A percentile compares a stretch with the other conserved stretches of the same genome.
phyloP scores from a whole-genome alignment of 2,888 invertebrate species.

The Sthenelais limicola region DNA sequence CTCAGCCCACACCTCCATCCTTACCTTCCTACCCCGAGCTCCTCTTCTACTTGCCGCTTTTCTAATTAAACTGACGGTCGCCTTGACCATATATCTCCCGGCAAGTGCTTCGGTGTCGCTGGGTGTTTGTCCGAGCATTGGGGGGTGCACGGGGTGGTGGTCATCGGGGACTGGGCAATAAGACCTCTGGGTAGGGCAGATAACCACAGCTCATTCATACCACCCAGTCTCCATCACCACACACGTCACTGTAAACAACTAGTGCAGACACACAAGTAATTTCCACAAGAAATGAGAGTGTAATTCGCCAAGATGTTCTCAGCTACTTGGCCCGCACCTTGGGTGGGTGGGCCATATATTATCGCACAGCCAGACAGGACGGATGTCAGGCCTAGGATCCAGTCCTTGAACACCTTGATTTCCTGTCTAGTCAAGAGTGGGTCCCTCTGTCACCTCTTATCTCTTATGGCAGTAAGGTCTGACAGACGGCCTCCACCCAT shows the following conservation, averaged over 20 bases:
- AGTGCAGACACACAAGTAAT: conserved; percentile 35
- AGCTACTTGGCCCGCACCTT: conserved; percentile 1
- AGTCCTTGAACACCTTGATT: no score
- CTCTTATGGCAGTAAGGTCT: no score
- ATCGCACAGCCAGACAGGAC: conserved; percentile 21
- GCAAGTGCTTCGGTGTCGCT: background rate
- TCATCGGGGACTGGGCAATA: conserved; percentile 27
- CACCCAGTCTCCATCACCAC: conserved; percentile 25
- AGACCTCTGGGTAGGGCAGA: conserved; percentile 13
- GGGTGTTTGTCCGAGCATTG: background rate
- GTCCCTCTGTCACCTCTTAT: no score
- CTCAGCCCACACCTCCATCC: background rate
- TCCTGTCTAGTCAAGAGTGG: no score
- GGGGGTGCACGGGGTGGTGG: background rate
- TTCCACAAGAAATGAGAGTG: conserved; percentile 37
- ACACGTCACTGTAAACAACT: conserved; percentile 37
- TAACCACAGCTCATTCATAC: conserved; percentile 36
- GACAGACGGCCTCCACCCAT: no score
- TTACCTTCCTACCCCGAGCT: background rate
- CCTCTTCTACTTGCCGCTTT: background rate
- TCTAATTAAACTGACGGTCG: conserved; percentile 5
- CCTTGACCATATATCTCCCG: conserved; percentile 10
- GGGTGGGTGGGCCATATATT: conserved; percentile 9
- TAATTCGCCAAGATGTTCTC: conserved; percentile 37
- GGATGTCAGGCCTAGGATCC: no score